Conservation (phyloP, 2,797 vertebrate species). For the Pogoniulus pusillus region DNA sequence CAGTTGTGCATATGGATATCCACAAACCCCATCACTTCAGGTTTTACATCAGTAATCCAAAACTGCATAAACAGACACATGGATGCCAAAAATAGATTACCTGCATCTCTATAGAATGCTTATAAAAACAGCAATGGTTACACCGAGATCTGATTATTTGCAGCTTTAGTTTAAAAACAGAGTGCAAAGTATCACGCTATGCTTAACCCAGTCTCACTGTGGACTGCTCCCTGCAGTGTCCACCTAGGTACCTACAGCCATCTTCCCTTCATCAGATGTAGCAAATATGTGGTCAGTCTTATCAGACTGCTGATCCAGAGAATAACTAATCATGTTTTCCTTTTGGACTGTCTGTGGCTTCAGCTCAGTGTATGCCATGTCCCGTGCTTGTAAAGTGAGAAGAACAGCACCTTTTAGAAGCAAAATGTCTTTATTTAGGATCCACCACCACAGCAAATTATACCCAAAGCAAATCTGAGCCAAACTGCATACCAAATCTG, state of each 20-base stretch:
- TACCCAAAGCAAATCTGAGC: background rate
- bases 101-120: background rate
- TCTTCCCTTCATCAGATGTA: background rate
- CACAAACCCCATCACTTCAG: background rate
- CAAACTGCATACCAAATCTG: background rate
- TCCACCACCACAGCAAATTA: background rate
- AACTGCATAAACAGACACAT: background rate
- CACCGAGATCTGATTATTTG: background rate
- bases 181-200: background rate
- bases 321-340: background rate
- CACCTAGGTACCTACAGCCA: background rate
- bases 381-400: background rate
- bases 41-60: background rate
- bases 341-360: background rate
- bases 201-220: background rate
- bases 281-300: rapidly evolving
- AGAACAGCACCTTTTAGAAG: background rate
- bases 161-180: background rate
- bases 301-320: background rate
- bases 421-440: background rate
- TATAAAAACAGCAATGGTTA: background rate
- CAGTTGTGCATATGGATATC: background rate
- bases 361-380: background rate
- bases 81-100: background rate
- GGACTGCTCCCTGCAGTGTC: background rate